Evolutionary conservation across 2,888 invertebrate species (phyloP).

Genomic region (Diadromus collaris): DNA sequence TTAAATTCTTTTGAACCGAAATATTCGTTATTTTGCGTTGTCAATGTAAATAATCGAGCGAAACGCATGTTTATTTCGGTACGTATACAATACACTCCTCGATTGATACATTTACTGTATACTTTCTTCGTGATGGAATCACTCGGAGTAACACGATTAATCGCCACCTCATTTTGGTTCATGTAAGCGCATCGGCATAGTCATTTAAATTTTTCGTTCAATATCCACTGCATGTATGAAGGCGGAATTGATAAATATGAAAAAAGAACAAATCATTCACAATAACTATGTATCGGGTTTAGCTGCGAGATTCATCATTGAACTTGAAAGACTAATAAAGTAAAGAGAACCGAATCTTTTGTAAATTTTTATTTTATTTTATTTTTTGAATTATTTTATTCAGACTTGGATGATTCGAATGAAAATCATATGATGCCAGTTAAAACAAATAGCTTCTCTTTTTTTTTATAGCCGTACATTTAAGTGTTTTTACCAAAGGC

Average conservation of each 20-base stretch:
- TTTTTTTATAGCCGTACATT: conserved; percentile 29
- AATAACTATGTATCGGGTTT: conserved; percentile 17
- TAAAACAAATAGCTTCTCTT: not conserved
- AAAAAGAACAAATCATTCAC: not conserved
- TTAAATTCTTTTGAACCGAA: conserved; percentile 12
- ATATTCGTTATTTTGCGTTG: not conserved
- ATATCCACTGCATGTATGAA: conserved; percentile 26
- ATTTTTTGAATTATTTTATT: conserved; percentile 11
- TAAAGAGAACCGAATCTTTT: conserved; percentile 19
- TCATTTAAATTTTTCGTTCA: conserved; percentile 24
- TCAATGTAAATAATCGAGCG: conserved; percentile 55
- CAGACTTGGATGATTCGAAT: not conserved
- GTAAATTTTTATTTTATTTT: conserved; percentile 14
- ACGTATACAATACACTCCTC: conserved; percentile 42
- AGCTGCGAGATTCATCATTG: not conserved
- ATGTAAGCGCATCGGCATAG: conserved; percentile 21
- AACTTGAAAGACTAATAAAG: conserved; percentile 17
- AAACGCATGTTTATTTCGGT: conserved; percentile 41
- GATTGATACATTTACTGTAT: conserved; percentile 26
- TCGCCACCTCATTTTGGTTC: conserved; percentile 20
- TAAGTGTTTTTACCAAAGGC: conserved; percentile 65
- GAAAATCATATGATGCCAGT: conserved; percentile 9
- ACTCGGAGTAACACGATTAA: conserved; percentile 56
- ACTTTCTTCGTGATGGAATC: conserved; percentile 62
- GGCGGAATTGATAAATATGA: conserved; percentile 26